Evolutionary conservation across 2,888 invertebrate species (phyloP).

Genomic region (Mechanitis mazaeus): DNA sequence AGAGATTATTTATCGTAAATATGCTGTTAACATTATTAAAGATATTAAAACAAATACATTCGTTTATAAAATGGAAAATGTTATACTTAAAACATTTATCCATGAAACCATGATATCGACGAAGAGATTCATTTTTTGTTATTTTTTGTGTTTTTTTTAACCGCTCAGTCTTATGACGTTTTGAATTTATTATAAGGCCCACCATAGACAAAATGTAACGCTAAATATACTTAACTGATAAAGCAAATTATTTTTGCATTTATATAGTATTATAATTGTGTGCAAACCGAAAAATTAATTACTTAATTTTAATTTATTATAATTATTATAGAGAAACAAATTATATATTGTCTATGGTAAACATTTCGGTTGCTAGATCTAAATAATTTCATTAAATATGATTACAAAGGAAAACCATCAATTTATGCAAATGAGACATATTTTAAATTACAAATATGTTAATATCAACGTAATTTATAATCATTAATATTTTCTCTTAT

Average conservation of each 20-base stretch:
- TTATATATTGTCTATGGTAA: not conserved
- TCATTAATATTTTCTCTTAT: too few species aligned
- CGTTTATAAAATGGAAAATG: too few species aligned
- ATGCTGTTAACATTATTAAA: too few species aligned
- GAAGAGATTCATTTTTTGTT: conserved; percentile 25
- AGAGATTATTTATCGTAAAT: too few species aligned
- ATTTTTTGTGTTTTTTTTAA: conserved; percentile 43
- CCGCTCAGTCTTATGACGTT: conserved; percentile 74
- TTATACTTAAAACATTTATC: conserved; percentile 7
- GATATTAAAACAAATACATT: too few species aligned
- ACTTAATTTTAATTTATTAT: not conserved
- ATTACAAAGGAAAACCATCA: too few species aligned
- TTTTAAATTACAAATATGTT: not conserved
- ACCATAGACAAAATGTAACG: conserved; percentile 20
- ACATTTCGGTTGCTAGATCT: not conserved
- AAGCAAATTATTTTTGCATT: conserved; percentile 1
- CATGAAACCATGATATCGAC: conserved; percentile 24
- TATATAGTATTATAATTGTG: not conserved
- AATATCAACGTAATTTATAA: too few species aligned
- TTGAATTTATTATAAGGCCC: conserved; percentile 39
- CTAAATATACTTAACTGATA: conserved; percentile 26
- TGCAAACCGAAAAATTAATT: conserved; percentile 1
- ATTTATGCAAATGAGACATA: not conserved
- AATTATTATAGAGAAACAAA: not conserved
- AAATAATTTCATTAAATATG: too few species aligned